Percentiles rank a stretch among this genome's conserved stretches.
Evolutionary conservation across 2,113 vertebrate species (phyloP).

Genomic region (Callochromis pleurospilus): DNA sequence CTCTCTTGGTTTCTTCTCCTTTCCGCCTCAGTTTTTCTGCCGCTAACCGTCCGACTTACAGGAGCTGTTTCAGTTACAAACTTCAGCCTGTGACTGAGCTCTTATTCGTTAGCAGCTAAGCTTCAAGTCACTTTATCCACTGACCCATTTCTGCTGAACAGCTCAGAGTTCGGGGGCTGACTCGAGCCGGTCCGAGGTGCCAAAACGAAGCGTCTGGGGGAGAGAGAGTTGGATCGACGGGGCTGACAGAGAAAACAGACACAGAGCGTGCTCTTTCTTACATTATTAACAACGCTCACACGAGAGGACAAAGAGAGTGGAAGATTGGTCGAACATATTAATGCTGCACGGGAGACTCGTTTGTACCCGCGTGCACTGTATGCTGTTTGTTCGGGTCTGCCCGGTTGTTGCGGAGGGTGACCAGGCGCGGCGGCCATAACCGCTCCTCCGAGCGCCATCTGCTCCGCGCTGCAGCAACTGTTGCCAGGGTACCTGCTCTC

Average conservation of each 20-base stretch:
- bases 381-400: not conserved
- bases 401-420: constrained; percentile 5
- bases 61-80: not conserved
- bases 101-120: not conserved
- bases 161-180: not conserved
- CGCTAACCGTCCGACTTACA: not conserved
- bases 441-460: constrained; percentile 52
- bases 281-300: not conserved
- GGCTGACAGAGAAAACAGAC: not conserved
- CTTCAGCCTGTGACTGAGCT: not conserved
- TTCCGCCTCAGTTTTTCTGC: not conserved
- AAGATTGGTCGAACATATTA: not conserved
- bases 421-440: constrained; percentile 21
- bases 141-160: not conserved
- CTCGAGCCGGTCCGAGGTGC: not conserved
- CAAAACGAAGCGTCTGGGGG: not conserved
- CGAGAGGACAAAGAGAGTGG: not conserved
- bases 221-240: not conserved
- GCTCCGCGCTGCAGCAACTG: constrained; percentile 46
- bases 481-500: constrained; percentile 53
- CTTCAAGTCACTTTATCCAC: not conserved
- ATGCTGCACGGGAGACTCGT: not conserved
- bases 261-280: not conserved
- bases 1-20: not conserved
- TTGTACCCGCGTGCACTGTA: not conserved